Evolutionary conservation across 2,113 vertebrate species (phyloP), one percentile per base, ranked within the genome.

Genomic region (Brachypteracias leptosomus): DNA sequence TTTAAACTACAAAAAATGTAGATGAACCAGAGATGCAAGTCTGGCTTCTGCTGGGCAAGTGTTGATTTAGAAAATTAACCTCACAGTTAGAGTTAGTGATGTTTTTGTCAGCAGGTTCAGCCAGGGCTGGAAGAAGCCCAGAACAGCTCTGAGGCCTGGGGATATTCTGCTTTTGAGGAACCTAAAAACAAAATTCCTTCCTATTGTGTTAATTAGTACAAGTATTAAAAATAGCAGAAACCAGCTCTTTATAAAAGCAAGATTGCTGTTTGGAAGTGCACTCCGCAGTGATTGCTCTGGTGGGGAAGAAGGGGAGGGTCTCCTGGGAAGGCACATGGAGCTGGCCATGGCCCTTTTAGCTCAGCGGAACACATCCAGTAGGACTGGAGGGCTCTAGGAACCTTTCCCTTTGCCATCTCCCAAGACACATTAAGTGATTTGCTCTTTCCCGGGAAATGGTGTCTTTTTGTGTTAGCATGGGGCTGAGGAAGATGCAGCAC

Each of bases 271-370:
- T 35, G 31, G 44, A 89, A 44, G 11, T 28, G 28, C 5, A 31
- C 11, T 61, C 14, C 1, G 1, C 1, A 2, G 13, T 59, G 24
- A n/a, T 11, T 79, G 36, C 5, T 68, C 13, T 80, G 62, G 9
- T 31, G 26, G 22, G 2, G 42, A 75, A 71, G 16, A 9, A 52
- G 16, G 1, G 15, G 3, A 20, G 2, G 26, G 7, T 44, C 11
- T 59, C 11, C 40, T 33, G 16, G 29, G 8, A 9, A 42, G 9
- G 6, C 2, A 1, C 0, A 0, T 28, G 17, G 10, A 40, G 40
- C 22, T 58, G 46, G 66, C 19, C 3, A 0, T 12, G 9, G 9
- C 11, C 2, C 9, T 14, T 28, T 29, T 13, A 19, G 12, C 20
- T 61, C 11, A 35, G 18, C 12, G 12, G 16, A 4, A 44, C 2